phyloP scores from a whole-genome alignment of 2,888 invertebrate species.

The Ochlodes sylvanus region DNA sequence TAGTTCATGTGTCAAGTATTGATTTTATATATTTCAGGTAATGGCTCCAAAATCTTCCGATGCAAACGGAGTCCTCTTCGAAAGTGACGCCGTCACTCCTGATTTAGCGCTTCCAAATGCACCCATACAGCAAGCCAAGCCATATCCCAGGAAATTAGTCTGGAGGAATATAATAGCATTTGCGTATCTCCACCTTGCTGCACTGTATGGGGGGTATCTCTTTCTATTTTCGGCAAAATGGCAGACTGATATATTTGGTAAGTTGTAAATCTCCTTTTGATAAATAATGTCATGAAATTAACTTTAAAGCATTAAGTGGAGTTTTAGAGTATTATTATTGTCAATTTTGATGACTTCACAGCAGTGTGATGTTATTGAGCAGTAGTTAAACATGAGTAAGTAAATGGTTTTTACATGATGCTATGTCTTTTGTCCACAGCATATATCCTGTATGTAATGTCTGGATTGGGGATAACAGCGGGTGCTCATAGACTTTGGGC shows the following conservation, averaged over 20 bases:
- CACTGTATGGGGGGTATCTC: slow-evolving; percentile 90
- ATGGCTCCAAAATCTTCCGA: slow-evolving; percentile 79
- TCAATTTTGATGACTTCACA: not conserved
- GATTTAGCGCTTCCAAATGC: slow-evolving; percentile 69
- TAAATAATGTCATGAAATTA: too few species aligned
- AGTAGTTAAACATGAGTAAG: too few species aligned
- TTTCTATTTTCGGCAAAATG: slow-evolving; percentile 90
- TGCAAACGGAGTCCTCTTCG: slow-evolving; percentile 77
- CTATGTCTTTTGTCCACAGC: slow-evolving; percentile 74
- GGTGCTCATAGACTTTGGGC: slow-evolving; percentile 99
- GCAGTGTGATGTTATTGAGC: too few species aligned
- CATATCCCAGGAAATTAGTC: slow-evolving; percentile 86
- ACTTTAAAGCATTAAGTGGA: too few species aligned
- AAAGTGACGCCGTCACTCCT: slow-evolving; percentile 75
- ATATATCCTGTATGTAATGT: slow-evolving; percentile 88
- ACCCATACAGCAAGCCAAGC: slow-evolving; percentile 82
- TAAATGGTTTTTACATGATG: too few species aligned
- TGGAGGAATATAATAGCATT: slow-evolving; percentile 95
- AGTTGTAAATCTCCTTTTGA: slow-evolving; percentile 56
- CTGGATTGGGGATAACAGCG: slow-evolving; percentile 97
- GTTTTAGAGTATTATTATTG: too few species aligned
- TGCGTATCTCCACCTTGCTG: slow-evolving; percentile 89
- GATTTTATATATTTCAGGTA: slow-evolving; percentile 47
- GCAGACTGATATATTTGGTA: slow-evolving; percentile 89
- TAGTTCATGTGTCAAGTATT: not conserved